phyloP scores from a whole-genome alignment of 2,888 invertebrate species.

The Andrena flavipes region DNA sequence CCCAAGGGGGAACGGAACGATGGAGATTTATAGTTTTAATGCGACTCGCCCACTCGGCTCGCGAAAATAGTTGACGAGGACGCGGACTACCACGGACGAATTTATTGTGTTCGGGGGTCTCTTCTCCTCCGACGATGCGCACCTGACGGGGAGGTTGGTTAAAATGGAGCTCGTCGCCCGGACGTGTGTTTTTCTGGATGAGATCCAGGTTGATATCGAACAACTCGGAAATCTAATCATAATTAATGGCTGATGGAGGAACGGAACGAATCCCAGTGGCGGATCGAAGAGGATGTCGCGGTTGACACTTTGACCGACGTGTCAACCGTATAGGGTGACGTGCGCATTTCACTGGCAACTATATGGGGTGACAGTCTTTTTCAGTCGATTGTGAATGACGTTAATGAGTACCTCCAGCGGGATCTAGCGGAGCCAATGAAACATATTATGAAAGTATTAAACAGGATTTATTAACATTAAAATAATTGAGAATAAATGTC shows the following conservation, averaged over 20 bases:
- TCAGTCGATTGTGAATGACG: conserved; percentile 15
- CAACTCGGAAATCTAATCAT: too few relatives aligned
- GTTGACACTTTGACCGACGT: conserved; percentile 34
- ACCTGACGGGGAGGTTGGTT: background rate
- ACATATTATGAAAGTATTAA: conserved; percentile 16
- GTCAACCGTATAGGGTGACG: conserved; percentile 34
- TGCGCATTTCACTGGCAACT: conserved; percentile 2
- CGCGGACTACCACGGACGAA: conserved; percentile 7
- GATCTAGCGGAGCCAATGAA: background rate
- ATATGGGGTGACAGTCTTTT: conserved; percentile 19
- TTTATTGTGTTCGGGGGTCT: conserved; percentile 21
- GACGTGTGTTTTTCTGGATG: background rate
- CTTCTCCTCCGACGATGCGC: background rate
- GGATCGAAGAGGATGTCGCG: conserved; percentile 6
- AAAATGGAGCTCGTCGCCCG: background rate
- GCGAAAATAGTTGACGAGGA: conserved; percentile 35
- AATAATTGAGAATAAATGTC: background rate
- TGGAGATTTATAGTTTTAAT: conserved; percentile 42
- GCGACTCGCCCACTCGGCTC: conserved; percentile 33
- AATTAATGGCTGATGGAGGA: background rate
- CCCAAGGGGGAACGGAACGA: background rate
- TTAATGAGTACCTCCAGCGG: conserved; percentile 25
- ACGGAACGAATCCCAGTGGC: background rate
- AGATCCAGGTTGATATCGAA: background rate
- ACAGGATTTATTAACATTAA: conserved; percentile 16